These are phyloP conservation scores for Musca vetustissima DNA, from an alignment of 1,140 invertebrate species.

Conservation along the genomic window DNA sequence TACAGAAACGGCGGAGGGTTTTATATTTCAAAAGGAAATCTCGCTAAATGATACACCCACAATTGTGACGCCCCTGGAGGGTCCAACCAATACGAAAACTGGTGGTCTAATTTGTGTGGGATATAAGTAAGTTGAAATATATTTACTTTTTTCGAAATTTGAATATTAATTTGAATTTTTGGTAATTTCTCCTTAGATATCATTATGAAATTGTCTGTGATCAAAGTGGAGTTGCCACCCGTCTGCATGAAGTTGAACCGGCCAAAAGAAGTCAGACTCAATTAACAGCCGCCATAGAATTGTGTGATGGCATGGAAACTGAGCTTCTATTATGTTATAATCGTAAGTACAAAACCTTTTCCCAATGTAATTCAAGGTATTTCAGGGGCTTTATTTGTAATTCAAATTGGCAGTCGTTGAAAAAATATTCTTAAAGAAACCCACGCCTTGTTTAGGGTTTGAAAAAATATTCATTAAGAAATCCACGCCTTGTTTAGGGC, in stretches of 20 bases:
- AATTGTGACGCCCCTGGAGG: conserved; percentile 77
- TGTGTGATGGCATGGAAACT: conserved; percentile 83
- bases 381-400: too few species aligned
- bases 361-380: too few species aligned
- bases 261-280: conserved; percentile 34
- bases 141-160: conserved; percentile 5
- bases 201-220: conserved; percentile 80
- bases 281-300: conserved; percentile 76
- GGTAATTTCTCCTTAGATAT: conserved; percentile 56
- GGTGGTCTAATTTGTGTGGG: conserved; percentile 77
- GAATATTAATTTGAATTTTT: too few species aligned
- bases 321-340: conserved; percentile 84
- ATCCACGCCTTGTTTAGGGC: too few species aligned
- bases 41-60: conserved; percentile 70
- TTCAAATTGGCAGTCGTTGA: too few species aligned
- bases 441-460: too few species aligned
- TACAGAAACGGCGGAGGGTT: conserved; percentile 73
- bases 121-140: conserved; percentile 59
- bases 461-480: too few species aligned
- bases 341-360: conserved; percentile 63
- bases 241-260: conserved; percentile 65
- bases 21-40: conserved; percentile 73
- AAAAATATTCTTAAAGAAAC: too few species aligned
- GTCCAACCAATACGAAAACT: conserved; percentile 56
- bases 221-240: conserved; percentile 65